Evolutionary conservation across 2,888 invertebrate genomes (phyloP).

Genomic region (Andricus quercusramuli): DNA sequence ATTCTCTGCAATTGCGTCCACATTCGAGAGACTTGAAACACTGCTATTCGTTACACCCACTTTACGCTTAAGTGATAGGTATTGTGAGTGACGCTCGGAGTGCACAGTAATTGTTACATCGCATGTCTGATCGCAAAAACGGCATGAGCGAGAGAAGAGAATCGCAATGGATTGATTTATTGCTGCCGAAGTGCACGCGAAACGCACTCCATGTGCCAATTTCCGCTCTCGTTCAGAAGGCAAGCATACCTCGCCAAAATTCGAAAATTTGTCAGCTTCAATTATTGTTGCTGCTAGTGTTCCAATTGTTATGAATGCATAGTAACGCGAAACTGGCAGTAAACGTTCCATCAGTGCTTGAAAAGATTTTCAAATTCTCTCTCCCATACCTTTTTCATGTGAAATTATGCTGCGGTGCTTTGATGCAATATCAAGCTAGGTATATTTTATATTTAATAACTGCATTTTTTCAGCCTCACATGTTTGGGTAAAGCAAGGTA

Average conservation of each 20-base stretch:
- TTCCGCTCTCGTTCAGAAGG: constrained; percentile 35
- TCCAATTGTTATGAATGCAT: constrained; percentile 16
- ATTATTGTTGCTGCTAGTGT: constrained; percentile 24
- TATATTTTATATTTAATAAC: background rate
- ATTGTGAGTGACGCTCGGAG: constrained; percentile 65
- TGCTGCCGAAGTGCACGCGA: constrained; percentile 38
- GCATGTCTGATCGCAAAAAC: constrained; percentile 71
- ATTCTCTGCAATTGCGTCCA: background rate
- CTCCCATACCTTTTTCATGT: background rate
- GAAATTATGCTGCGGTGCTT: background rate
- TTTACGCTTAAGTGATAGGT: constrained; percentile 57
- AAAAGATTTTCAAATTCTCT: constrained; percentile 15
- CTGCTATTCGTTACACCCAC: constrained; percentile 11
- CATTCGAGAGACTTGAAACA: constrained; percentile 43
- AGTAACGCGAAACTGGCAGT: constrained; percentile 6
- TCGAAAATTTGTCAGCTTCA: constrained; percentile 37
- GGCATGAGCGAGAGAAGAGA: constrained; percentile 47
- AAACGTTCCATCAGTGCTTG: background rate
- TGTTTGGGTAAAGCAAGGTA: too few species aligned
- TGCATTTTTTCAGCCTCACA: too few species aligned
- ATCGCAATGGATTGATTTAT: constrained; percentile 41
- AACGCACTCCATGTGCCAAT: constrained; percentile 40
- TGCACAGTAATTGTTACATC: constrained; percentile 73
- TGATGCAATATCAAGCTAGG: background rate
- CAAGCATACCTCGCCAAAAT: constrained; percentile 32